Conservation (phyloP, 2,113 vertebrate species). For the Scalopus aquaticus region DNA sequence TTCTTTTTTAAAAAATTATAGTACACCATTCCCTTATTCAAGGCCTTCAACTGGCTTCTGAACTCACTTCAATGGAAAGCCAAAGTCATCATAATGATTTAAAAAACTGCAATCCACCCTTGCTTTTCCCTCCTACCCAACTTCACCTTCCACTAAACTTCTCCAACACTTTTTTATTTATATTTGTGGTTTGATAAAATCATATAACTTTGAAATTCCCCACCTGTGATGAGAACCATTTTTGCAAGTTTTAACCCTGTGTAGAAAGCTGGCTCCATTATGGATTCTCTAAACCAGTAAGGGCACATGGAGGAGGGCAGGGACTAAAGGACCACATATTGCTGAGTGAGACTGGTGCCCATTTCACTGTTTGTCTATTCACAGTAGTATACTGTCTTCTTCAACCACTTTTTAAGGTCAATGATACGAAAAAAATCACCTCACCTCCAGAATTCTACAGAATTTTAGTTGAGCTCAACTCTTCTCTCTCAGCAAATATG, state of each 20-base stretch:
- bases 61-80: background rate
- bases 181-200: background rate
- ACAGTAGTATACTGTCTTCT: background rate
- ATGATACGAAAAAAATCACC: background rate
- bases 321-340: fast-evolving
- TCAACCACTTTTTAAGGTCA: background rate
- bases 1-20: background rate
- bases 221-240: background rate
- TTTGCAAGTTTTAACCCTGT: background rate
- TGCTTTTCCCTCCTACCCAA: background rate
- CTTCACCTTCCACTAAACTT: background rate
- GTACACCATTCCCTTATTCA: background rate
- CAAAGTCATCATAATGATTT: background rate
- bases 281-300: background rate
- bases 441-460: background rate
- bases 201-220: background rate
- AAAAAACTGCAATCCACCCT: background rate
- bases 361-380: background rate
- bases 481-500: background rate
- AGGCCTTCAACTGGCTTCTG: background rate
- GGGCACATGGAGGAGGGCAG: fast-evolving
- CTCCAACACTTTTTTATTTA: background rate
- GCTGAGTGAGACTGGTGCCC: fast-evolving
- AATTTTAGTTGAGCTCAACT: background rate
- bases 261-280: background rate